A percentile compares a stretch with the other conserved stretches of the same genome.
Evolutionary conservation across 2,113 vertebrate species (phyloP).

Genomic region (Hemicordylus capensis): DNA sequence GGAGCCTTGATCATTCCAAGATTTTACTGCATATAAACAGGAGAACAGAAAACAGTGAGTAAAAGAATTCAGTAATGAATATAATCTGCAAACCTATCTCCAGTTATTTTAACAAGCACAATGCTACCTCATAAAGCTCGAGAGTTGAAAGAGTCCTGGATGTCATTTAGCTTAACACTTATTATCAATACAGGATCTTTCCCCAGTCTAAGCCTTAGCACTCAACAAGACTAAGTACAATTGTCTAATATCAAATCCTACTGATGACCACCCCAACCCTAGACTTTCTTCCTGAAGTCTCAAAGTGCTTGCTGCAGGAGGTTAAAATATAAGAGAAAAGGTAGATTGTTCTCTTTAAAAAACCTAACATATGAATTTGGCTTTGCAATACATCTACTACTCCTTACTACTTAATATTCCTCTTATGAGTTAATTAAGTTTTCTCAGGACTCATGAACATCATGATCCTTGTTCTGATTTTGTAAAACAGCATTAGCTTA

Average conservation of each 20-base stretch:
- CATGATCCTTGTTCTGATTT: not conserved
- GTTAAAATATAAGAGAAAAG: not conserved
- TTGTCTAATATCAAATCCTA: not conserved
- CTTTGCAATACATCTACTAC: not conserved
- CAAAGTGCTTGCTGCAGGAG: not conserved
- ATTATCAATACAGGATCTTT: not conserved
- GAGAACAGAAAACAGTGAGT: constrained; percentile 13
- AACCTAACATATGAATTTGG: not conserved
- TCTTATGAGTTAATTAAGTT: not conserved
- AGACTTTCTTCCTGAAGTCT: not conserved
- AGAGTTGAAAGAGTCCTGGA: not conserved
- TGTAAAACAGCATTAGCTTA: not conserved
- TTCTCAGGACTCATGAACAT: not conserved
- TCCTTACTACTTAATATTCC: not conserved
- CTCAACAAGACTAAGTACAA: not conserved
- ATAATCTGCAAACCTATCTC: not conserved
- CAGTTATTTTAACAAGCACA: not conserved
- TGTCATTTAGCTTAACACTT: not conserved
- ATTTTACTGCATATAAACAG: constrained; percentile 11
- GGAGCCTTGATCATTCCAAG: constrained; percentile 19
- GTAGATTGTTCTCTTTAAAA: not conserved
- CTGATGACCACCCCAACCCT: not conserved
- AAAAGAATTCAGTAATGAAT: not conserved
- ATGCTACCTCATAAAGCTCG: too few species aligned
- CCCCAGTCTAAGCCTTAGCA: not conserved